Evolutionary conservation across 2,797 vertebrate genomes (phyloP), one percentile per base, ranked within the genome.

Genomic region (Rhadinocentrus ornatus): DNA sequence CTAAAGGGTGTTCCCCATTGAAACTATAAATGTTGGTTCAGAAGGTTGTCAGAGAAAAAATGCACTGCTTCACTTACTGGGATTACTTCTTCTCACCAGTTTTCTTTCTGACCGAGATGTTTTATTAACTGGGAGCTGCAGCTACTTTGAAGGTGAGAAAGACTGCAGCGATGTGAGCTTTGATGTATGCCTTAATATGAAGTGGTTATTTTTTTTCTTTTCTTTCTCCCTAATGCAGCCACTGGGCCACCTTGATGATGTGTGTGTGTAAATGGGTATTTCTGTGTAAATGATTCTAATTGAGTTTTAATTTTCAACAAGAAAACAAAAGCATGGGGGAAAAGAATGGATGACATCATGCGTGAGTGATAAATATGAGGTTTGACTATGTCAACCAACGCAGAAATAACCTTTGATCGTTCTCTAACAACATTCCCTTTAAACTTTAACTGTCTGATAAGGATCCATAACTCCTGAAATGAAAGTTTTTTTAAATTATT

Each of bases 91-190:
- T 63, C 75, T 39, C 20, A 32, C 2, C 34, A 37, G 8, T 15
- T 41, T 60, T 26, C 27, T 66, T 37, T 12, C 41, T 22, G 1
- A 18, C 10, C 34, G 62, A 39, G n/a, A 37, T 41, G 34, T 15
- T 83, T 58, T 10, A n/a, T 8, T 35, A 44, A 71, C 24, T 15
- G 37, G 35, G 13, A 75, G 13, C 32, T 48, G 37, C 16, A 18
- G n/a, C 41, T n/a, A 20, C 57, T 44, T 46, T 5, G 63, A 72
- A 86, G 83, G 82, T 87, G 62, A 91, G 84, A n/a, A 76, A 53
- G 27, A 55, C 34, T 44, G 9, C 26, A 37, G 8, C 37, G 6
- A 2, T 53, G 10, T 31, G 6, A 29, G 16, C 16, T 18, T 24
- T 24, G 0, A 59, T 26, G 12, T 46, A 2, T 69, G 2, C 10